Conservation (phyloP, 1,140 invertebrate genomes). For the Fopius arisanus region DNA sequence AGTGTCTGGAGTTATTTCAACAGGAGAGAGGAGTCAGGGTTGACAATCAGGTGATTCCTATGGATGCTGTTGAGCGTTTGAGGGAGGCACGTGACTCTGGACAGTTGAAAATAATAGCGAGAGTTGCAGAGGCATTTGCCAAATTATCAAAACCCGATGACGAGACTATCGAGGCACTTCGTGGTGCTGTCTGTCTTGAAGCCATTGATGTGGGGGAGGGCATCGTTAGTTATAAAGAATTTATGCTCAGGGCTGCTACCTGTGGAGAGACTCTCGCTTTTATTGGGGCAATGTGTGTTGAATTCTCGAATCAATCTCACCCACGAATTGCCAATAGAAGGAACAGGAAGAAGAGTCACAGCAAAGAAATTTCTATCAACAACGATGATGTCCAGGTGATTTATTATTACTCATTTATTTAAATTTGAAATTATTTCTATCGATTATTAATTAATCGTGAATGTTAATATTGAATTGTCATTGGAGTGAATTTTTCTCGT, state of each 20-base stretch:
- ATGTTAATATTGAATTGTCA: background rate
- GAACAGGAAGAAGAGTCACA: slow-evolving; percentile 54
- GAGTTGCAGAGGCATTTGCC: slow-evolving; percentile 50
- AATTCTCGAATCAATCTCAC: slow-evolving; percentile 45
- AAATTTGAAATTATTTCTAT: too few relatives aligned
- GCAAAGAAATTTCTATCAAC: slow-evolving; percentile 45
- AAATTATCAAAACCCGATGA: slow-evolving; percentile 46
- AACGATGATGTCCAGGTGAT: slow-evolving; percentile 48
- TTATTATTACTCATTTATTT: background rate
- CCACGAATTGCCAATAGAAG: slow-evolving; percentile 50
- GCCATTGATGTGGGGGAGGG: slow-evolving; percentile 46
- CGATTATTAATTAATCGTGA: too few relatives aligned
- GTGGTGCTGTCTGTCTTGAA: slow-evolving; percentile 43
- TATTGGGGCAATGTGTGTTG: slow-evolving; percentile 54
- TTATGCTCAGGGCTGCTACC: slow-evolving; percentile 57
- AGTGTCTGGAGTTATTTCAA: slow-evolving; percentile 49
- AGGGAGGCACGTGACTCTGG: slow-evolving; percentile 55
- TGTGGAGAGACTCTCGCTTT: slow-evolving; percentile 60
- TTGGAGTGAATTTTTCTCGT: too few relatives aligned
- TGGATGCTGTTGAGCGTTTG: slow-evolving; percentile 58
- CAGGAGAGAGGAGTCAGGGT: slow-evolving; percentile 40
- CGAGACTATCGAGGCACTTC: slow-evolving; percentile 50
- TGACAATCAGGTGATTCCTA: slow-evolving; percentile 55
- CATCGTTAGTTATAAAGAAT: slow-evolving; percentile 54
- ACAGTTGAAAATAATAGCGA: slow-evolving; percentile 53